A percentile compares a stretch with the other conserved stretches of the same genome.
Evolutionary conservation across 2,888 invertebrate species (phyloP).

Genomic region (Anoncus sp.): DNA sequence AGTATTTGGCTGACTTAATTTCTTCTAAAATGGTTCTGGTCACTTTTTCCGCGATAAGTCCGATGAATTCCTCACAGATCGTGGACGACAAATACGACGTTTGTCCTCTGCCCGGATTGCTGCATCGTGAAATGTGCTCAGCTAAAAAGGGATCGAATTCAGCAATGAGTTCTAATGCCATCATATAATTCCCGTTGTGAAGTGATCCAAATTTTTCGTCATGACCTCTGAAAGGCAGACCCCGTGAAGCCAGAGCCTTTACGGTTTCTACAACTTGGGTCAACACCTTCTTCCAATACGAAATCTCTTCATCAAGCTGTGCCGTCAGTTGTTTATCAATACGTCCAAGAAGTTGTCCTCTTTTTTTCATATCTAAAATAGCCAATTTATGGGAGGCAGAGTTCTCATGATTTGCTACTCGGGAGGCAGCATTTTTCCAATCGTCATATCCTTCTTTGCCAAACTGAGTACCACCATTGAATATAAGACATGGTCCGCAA

Average conservation of each 20-base stretch:
- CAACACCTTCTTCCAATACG: conserved; percentile 71
- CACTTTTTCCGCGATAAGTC: conserved; percentile 70
- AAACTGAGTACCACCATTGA: conserved; percentile 53
- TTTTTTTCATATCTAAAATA: conserved; percentile 43
- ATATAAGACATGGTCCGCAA: conserved; percentile 57
- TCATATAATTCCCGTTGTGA: conserved; percentile 74
- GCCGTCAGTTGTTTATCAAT: conserved; percentile 50
- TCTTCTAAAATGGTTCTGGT: conserved; percentile 43
- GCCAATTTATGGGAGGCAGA: conserved; percentile 48
- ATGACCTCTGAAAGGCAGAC: conserved; percentile 70
- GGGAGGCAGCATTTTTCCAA: conserved; percentile 57
- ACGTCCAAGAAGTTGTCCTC: conserved; percentile 30
- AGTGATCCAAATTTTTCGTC: conserved; percentile 69
- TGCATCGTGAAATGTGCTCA: conserved; percentile 68
- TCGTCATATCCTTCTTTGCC: conserved; percentile 58
- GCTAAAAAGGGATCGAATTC: conserved; percentile 73
- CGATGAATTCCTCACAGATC: conserved; percentile 74
- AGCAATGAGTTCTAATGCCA: conserved; percentile 70
- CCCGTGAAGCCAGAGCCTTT: conserved; percentile 66
- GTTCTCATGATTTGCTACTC: conserved; percentile 55
- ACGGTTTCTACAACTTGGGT: conserved; percentile 67
- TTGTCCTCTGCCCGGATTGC: conserved; percentile 69
- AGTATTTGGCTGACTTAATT: conserved; percentile 63
- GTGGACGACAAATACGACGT: conserved; percentile 71
- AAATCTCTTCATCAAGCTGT: conserved; percentile 58